These are phyloP conservation scores for Pao palembangensis DNA, from an alignment of 2,113 vertebrate species.

Conservation along the genomic window DNA sequence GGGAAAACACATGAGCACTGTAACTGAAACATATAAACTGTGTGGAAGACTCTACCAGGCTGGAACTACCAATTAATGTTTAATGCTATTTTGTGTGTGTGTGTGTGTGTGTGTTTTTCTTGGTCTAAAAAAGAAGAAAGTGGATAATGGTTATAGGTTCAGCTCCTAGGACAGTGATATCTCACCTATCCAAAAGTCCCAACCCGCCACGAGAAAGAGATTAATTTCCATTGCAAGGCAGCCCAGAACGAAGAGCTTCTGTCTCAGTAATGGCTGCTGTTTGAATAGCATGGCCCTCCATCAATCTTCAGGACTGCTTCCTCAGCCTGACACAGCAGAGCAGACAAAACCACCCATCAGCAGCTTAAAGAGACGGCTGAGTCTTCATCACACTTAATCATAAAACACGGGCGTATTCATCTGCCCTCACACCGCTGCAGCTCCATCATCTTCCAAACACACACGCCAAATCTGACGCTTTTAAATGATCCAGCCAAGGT, in stretches of 20 bases:
- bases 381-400: conserved; percentile 65
- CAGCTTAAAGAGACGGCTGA: conserved; percentile 31
- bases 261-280: conserved; percentile 98
- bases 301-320: conserved; percentile 92
- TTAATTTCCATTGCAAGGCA: conserved; percentile 92
- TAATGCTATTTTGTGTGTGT: too few relatives aligned
- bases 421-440: conserved; percentile 38
- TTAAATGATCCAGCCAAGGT: neutral
- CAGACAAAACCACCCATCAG: conserved; percentile 68
- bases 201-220: conserved; percentile 94
- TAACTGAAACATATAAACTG: neutral
- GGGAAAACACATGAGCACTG: neutral
- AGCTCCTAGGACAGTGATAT: conserved; percentile 17
- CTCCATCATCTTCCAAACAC: conserved; percentile 10
- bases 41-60: too few relatives aligned
- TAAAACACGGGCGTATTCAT: conserved; percentile 65
- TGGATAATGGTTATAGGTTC: neutral
- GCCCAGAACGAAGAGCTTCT: conserved; percentile 93
- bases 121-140: neutral
- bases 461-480: neutral
- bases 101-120: too few relatives aligned
- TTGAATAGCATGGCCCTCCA: conserved; percentile 99
- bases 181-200: conserved; percentile 96
- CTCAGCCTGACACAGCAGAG: conserved; percentile 79
- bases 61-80: too few relatives aligned